Conservation (phyloP, 2,888 invertebrate genomes). For the Hyles lineata region DNA sequence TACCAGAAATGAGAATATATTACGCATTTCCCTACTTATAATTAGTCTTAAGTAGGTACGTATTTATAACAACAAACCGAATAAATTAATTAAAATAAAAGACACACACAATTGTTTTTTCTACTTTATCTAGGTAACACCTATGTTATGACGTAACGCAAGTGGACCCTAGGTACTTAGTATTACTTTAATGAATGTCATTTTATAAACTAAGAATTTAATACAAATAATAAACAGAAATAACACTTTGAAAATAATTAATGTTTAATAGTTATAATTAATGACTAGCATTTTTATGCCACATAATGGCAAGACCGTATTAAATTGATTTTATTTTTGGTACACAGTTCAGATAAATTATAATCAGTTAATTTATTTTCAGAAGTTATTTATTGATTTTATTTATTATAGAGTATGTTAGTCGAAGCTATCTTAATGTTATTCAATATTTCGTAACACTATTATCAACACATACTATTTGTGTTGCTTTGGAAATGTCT, state of each 20-base stretch:
- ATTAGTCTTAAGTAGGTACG: background rate
- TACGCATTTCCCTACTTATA: slow-evolving; percentile 6
- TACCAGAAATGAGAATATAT: background rate
- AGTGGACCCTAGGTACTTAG: slow-evolving; percentile 68
- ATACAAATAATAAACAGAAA: slow-evolving; percentile 20
- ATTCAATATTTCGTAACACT: background rate
- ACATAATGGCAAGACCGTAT: background rate
- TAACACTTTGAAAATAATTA: slow-evolving; percentile 1
- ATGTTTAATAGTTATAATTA: background rate
- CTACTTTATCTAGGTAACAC: slow-evolving; percentile 56
- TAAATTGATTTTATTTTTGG: background rate
- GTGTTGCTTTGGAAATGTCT: background rate
- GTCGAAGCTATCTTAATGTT: background rate
- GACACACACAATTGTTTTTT: slow-evolving; percentile 32
- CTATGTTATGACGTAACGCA: slow-evolving; percentile 56
- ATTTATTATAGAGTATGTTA: slow-evolving; percentile 3
- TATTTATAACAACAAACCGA: background rate
- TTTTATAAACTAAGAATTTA: slow-evolving; percentile 36
- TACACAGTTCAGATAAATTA: background rate
- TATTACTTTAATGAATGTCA: slow-evolving; percentile 40
- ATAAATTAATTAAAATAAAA: slow-evolving; percentile 30
- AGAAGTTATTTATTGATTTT: background rate
- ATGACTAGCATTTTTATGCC: background rate
- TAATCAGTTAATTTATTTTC: background rate
- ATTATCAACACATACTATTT: background rate